A percentile compares a stretch with the other conserved stretches of the same genome.
phyloP scores from a whole-genome alignment of 2,888 invertebrate species.

The Drosophila quinaria region DNA sequence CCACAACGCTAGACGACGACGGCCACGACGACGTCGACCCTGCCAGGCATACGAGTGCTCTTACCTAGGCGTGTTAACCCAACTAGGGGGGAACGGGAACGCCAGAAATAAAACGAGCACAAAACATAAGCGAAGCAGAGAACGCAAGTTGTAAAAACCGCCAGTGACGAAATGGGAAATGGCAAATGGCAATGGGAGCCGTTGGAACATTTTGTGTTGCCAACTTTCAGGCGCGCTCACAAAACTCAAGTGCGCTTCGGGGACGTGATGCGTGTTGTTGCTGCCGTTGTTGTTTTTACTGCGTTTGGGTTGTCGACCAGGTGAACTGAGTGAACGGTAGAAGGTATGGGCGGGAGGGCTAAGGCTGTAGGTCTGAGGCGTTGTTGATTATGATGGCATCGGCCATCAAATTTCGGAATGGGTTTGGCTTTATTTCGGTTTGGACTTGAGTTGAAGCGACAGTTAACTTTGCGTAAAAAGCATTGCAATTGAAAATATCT shows the following conservation, averaged over 20 bases:
- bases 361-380: constrained; percentile 44
- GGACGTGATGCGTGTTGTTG: constrained; percentile 61
- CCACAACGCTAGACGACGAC: constrained; percentile 68
- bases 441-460: constrained; percentile 12
- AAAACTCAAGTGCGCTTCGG: constrained; percentile 79
- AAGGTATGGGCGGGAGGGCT: background rate
- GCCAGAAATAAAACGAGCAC: constrained; percentile 15
- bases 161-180: constrained; percentile 75
- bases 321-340: background rate
- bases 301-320: constrained; percentile 14
- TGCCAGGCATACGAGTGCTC: constrained; percentile 36
- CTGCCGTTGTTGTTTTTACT: constrained; percentile 24
- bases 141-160: constrained; percentile 72
- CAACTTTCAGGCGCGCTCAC: constrained; percentile 75
- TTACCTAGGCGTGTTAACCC: constrained; percentile 66
- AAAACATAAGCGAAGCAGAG: constrained; percentile 23
- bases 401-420: constrained; percentile 64
- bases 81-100: constrained; percentile 18
- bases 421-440: constrained; percentile 38
- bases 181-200: constrained; percentile 55
- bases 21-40: constrained; percentile 58
- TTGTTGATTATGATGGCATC: constrained; percentile 78
- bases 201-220: constrained; percentile 61
- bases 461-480: constrained; percentile 28
- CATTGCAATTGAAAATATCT: constrained; percentile 41